These are phyloP conservation scores for Ephydatia muelleri DNA, from an alignment of 37 sponge, comb jelly and placozoan species.

Conservation along the genomic window DNA sequence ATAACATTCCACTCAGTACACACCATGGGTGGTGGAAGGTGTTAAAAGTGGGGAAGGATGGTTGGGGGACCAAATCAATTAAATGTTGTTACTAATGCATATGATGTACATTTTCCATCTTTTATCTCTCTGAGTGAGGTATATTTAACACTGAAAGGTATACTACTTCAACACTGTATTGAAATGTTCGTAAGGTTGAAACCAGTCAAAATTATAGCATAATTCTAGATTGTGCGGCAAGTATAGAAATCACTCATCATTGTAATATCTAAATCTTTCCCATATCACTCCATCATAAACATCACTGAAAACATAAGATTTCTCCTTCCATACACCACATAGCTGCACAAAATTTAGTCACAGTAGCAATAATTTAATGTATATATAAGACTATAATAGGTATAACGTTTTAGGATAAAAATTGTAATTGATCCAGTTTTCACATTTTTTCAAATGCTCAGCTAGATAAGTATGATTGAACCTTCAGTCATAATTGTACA, in stretches of 20 bases:
- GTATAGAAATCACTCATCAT: constrained; percentile 19
- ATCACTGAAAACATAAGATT: constrained; percentile 22
- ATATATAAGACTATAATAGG: too few relatives aligned
- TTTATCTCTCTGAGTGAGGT: constrained; percentile 34
- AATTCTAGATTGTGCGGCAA: not conserved
- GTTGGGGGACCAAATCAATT: too few relatives aligned
- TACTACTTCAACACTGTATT: constrained; percentile 56
- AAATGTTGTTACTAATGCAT: too few relatives aligned
- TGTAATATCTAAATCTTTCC: constrained; percentile 35
- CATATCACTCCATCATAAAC: constrained; percentile 69
- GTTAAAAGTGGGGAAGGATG: too few relatives aligned
- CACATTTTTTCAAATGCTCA: not conserved
- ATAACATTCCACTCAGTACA: too few relatives aligned
- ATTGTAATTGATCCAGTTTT: not conserved
- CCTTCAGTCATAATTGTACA: not conserved
- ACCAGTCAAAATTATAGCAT: constrained; percentile 51
- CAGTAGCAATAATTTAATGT: not conserved
- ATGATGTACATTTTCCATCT: constrained; percentile 50
- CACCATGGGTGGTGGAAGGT: too few relatives aligned
- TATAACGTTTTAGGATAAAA: not conserved
- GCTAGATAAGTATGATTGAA: not conserved
- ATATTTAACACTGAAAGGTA: constrained; percentile 61
- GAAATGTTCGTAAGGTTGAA: constrained; percentile 55
- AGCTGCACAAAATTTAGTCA: not conserved
- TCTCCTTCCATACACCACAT: not conserved